Evolutionary conservation across 1,140 invertebrate species (phyloP).

Genomic region (Trichomalopsis sarcophagae): DNA sequence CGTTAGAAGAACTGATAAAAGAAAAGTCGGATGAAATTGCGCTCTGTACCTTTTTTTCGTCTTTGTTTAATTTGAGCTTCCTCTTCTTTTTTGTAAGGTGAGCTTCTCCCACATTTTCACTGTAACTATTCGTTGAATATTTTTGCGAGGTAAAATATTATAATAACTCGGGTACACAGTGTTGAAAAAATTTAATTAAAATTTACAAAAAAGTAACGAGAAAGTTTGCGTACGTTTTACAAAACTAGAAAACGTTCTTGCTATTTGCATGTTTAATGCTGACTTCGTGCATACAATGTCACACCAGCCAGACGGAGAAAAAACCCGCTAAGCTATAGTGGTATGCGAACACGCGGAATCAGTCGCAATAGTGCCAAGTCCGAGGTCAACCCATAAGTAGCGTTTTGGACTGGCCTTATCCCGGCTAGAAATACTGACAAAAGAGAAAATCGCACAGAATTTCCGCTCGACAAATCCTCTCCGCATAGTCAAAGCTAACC

Average conservation of each 20-base stretch:
- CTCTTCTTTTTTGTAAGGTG: background rate
- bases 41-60: background rate
- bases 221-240: background rate
- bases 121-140: background rate
- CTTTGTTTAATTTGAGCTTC: background rate
- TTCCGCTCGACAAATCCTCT: background rate
- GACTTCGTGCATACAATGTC: background rate
- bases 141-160: background rate
- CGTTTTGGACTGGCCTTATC: too few species aligned
- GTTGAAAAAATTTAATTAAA: background rate
- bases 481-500: background rate
- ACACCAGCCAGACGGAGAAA: background rate
- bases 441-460: background rate
- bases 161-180: too few species aligned
- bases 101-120: background rate
- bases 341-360: too few species aligned
- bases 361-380: too few species aligned
- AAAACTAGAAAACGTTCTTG: background rate
- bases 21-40: too few species aligned
- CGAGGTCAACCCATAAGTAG: too few species aligned
- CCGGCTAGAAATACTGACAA: too few species aligned
- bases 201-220: background rate
- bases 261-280: background rate
- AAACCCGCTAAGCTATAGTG: too few species aligned
- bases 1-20: too few species aligned